Percentiles rank a stretch among this genome's conserved stretches.
phyloP scores from a whole-genome alignment of 2,797 vertebrate genomes.

The Streptopelia turtur region DNA sequence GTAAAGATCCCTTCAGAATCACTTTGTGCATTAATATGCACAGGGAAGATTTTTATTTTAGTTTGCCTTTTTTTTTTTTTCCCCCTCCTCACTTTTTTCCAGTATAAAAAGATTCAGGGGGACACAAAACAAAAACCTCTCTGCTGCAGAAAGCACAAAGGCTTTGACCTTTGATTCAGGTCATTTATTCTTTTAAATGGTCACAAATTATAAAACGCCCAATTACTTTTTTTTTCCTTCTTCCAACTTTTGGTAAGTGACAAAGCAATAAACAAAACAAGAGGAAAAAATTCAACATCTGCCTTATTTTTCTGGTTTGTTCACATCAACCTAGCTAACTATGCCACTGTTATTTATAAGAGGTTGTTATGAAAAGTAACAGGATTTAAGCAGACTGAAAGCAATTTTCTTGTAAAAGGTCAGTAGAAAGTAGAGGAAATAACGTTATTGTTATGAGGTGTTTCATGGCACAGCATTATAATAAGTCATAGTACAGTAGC shows the following conservation, averaged over 20 bases:
- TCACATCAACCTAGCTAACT: not conserved
- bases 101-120: not conserved
- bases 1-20: not conserved
- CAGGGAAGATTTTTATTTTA: not conserved
- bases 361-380: constrained; percentile 33
- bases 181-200: constrained; percentile 73
- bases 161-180: constrained; percentile 74
- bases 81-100: not conserved
- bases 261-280: constrained; percentile 18
- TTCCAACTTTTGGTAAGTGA: constrained; percentile 3
- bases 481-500: constrained; percentile 45
- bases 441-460: constrained; percentile 52
- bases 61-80: not conserved
- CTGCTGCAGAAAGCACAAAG: constrained; percentile 65
- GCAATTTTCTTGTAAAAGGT: constrained; percentile 56
- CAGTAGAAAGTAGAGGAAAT: constrained; percentile 65
- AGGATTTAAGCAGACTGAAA: constrained; percentile 48
- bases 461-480: constrained; percentile 41
- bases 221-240: constrained; percentile 23
- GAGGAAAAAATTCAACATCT: not conserved
- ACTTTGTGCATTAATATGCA: accelerated
- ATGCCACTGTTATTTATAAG: constrained; percentile 45
- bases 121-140: constrained; percentile 59
- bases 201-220: constrained; percentile 72
- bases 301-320: constrained; percentile 25